Base-by-base conservation (phyloP, 2,888 invertebrate species). In the Aleiodes leptofemur region DNA sequence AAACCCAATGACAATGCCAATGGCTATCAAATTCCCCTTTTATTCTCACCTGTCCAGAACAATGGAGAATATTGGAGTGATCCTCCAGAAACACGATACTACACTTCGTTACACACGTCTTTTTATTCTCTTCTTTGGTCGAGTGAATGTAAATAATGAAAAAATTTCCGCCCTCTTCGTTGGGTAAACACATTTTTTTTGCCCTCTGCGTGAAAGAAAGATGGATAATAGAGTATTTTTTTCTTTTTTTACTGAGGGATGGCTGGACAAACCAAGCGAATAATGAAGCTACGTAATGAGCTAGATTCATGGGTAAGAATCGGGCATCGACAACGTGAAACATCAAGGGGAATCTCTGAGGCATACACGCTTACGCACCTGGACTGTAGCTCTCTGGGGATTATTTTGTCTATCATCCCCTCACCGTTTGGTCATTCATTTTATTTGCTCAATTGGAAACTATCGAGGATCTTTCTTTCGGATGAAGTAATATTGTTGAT, bases 371-470 rank as follows among this genome's bases (percentile, higher is more conserved):
- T 59, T 51, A 69, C 64, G 68, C 68, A 69, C 59, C 77, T 72
- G 69, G 61, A 51, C 43, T 56, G 51, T 56, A 51, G 75, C 70
- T 61, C 61, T 61, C 31, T 16, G 75, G 81, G 80, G 83, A 83
- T 83, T 83, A 82, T 68, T 23, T 16, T 16, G 14, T 13, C 16
- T 31, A 50, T 38, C 51, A 31, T 29, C 51, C 51, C 73, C 76
- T 79, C 79, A 80, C 80, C 79, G 71, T 74, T 74, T 77, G 78
- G 76, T 81, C 77, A 80, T 82, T 83, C 80, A 81, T 75, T 74
- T 81, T 82, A 76, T 78, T 82, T 82, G 77, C 78, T 81, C 82
- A 78, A 79, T 79, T 82, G 82, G 81, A 83, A 84, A 82, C 81
- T 79, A 82, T 82, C 81, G 78, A 82, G 81, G 83, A 79, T 77